These are phyloP conservation scores for Sebastes fasciatus DNA, from an alignment of 2,113 vertebrate species.

Conservation along the genomic window DNA sequence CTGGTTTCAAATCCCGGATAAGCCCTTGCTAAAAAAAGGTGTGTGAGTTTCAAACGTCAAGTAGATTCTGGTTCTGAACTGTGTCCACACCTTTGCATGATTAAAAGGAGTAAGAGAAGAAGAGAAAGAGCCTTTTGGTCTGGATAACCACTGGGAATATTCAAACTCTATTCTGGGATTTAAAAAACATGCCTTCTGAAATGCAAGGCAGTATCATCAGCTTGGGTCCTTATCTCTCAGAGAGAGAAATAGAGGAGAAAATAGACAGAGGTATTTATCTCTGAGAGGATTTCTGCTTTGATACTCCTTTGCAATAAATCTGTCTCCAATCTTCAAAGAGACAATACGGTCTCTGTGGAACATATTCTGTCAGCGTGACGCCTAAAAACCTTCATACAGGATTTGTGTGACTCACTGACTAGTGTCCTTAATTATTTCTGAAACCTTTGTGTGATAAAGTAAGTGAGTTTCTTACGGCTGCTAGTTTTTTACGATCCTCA, in stretches of 20 bases:
- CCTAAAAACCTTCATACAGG: conserved; percentile 50
- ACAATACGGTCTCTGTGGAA: conserved; percentile 56
- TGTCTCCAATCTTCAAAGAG: conserved; percentile 68
- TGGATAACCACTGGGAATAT: conserved; percentile 28
- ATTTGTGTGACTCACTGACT: conserved; percentile 50
- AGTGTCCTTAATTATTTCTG: conserved; percentile 58
- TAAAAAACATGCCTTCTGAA: conserved; percentile 35
- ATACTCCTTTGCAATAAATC: conserved; percentile 71
- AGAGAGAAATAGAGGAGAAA: conserved; percentile 2
- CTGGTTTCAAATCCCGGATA: conserved; percentile 84
- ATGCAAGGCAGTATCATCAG: conserved; percentile 34
- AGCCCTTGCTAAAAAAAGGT: conserved; percentile 52
- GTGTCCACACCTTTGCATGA: conserved; percentile 11
- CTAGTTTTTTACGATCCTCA: not conserved
- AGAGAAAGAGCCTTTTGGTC: conserved; percentile 3
- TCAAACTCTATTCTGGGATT: conserved; percentile 20
- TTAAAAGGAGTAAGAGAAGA: not conserved
- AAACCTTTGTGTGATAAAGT: conserved; percentile 48
- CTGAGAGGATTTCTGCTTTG: conserved; percentile 64
- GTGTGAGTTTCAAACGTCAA: not conserved
- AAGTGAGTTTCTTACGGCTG: conserved; percentile 26
- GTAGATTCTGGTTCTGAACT: not conserved
- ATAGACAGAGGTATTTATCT: conserved; percentile 69
- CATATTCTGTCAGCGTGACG: conserved; percentile 44
- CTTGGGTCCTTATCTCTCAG: conserved; percentile 53